Conservation (phyloP, 2,113 vertebrate species). For the Rhinolophus sinicus region DNA sequence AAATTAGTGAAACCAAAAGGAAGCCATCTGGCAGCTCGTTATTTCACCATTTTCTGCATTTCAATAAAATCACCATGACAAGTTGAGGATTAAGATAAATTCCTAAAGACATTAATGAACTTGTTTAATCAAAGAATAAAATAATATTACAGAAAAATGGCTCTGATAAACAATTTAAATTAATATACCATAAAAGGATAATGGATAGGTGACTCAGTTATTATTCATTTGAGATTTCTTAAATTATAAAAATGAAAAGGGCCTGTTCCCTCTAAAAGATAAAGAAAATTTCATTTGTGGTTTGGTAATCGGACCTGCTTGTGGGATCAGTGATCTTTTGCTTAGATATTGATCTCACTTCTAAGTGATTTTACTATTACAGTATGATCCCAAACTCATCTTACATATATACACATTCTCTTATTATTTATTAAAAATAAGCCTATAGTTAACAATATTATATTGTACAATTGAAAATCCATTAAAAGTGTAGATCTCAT, state of each 20-base stretch:
- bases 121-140: slow-evolving; percentile 61
- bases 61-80: slow-evolving; percentile 55
- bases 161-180: slow-evolving; percentile 46
- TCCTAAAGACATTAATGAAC: neutral
- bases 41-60: slow-evolving; percentile 55
- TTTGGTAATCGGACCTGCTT: neutral
- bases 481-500: neutral
- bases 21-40: slow-evolving; percentile 41
- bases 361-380: slow-evolving; percentile 2
- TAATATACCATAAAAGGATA: slow-evolving; percentile 48
- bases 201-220: neutral
- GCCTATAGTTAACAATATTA: neutral
- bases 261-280: neutral
- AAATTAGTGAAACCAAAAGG: slow-evolving; percentile 24
- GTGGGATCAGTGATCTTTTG: neutral
- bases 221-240: slow-evolving; percentile 30
- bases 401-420: neutral
- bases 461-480: neutral
- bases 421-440: slow-evolving; percentile 6
- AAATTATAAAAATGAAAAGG: slow-evolving; percentile 42
- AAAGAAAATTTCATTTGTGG: neutral
- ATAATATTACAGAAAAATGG: slow-evolving; percentile 1
- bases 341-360: neutral
- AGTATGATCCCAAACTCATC: neutral
- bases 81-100: neutral